Evolutionary conservation across 2,797 vertebrate genomes (phyloP).

Genomic region (Amniataba percoides): DNA sequence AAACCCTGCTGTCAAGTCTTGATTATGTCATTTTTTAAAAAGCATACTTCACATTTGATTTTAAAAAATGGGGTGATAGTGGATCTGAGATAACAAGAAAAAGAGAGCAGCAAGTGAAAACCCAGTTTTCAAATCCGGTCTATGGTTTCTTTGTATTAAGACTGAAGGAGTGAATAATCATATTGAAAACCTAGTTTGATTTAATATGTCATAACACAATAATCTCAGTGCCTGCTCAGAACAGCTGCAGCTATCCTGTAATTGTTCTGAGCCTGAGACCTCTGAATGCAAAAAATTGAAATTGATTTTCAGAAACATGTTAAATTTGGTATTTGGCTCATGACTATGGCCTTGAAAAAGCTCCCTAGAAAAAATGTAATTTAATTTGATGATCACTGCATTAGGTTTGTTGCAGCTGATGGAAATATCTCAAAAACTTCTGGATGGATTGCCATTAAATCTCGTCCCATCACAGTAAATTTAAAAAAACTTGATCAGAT

Average conservation of each 20-base stretch:
- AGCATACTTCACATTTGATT: conserved; percentile 15
- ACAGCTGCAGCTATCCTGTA: neutral
- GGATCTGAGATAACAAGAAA: conserved; percentile 6
- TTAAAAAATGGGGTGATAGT: conserved; percentile 24
- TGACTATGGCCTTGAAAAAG: neutral
- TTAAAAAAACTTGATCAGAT: neutral
- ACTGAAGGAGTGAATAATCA: neutral
- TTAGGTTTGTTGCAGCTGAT: neutral
- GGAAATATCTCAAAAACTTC: neutral
- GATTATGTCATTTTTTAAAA: conserved; percentile 62
- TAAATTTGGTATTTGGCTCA: neutral
- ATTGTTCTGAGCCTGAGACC: neutral
- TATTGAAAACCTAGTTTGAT: neutral
- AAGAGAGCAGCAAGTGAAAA: neutral
- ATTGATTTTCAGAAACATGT: conserved; percentile 1
- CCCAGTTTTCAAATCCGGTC: neutral
- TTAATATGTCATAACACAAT: neutral
- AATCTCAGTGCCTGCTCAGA: neutral
- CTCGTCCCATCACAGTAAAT: neutral
- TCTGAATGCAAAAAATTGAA: neutral
- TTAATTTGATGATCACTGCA: neutral
- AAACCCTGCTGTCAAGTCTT: conserved; percentile 66
- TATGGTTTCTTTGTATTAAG: neutral
- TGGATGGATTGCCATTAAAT: neutral
- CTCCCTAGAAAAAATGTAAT: neutral